Base-by-base conservation (phyloP, 2,797 vertebrate genomes). In the Poecilia wingei region DNA sequence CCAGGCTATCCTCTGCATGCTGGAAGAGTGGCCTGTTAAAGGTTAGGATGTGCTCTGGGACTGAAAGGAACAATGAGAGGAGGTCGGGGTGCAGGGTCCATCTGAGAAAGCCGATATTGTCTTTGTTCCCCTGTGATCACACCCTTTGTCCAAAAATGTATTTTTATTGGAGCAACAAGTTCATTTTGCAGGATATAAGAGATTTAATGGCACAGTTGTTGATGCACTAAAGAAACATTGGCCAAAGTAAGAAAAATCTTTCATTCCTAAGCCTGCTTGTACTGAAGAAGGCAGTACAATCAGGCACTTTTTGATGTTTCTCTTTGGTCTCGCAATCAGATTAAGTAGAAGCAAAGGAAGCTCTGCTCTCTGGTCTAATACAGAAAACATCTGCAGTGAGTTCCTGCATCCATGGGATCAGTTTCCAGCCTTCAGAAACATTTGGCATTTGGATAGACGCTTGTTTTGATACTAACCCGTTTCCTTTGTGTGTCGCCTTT, bases 21-120 rank as follows among this genome's bases (percentile, higher is more conserved):
- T 41, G 53, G 72, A 33, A 22, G 57, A 47, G n/a, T 71, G 80
- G 49, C 45, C 77, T 39, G 25, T 71, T 46, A 86, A 89, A 89
- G 83, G 81, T 92, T 74, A 83, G 57, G 55, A 61, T 78, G 72
- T 71, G 88, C 84, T 88, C 75, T 61, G 45, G 77, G 88, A 59
- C 75, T 76, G 45, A 82, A 61, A 20, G 76, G 55, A 85, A 22
- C 36, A 75, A 70, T 79, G 31, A 41, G 45, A 66, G 51, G 12
- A 77, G 68, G 73, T 79, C 73, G 76, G 31, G 72, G 75, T 49
- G 7, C 59, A 76, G 9, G 12, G 46, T 77, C 71, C 61, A 18
- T 51, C n/a, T 75, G 69, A 85, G 57, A 61, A 10, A 7, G 16
- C 74, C 79, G n/a, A 31, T 4, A 49, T 82, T 69, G 61, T 74